A percentile compares a stretch with the other conserved stretches of the same genome.
Conservation (phyloP, 2,888 invertebrate genomes). For the Lapara coniferarum region DNA sequence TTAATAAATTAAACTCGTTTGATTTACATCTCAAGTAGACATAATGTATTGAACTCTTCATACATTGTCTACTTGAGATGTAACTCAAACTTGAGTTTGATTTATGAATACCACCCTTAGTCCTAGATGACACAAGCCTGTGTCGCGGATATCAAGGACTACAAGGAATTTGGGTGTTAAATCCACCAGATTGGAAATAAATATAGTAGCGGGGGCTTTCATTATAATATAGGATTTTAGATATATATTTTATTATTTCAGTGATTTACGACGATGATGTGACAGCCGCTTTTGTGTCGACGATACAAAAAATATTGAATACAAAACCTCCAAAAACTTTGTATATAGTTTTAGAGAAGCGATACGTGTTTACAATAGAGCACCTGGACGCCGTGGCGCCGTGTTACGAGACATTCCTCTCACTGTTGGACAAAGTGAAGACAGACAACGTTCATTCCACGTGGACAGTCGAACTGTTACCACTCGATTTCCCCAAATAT, state of each 20-base stretch:
- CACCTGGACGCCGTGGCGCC: constrained; percentile 93
- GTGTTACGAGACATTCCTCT: constrained; percentile 92
- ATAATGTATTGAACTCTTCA: too few species aligned
- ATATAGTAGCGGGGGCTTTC: too few species aligned
- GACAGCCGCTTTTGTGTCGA: constrained; percentile 90
- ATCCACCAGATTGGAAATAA: too few species aligned
- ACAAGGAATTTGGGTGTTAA: too few species aligned
- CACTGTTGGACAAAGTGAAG: constrained; percentile 80
- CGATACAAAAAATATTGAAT: constrained; percentile 87
- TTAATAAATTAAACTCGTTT: too few species aligned
- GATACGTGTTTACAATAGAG: constrained; percentile 92
- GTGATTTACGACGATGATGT: constrained; percentile 93
- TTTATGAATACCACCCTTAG: too few species aligned
- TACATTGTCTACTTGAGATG: too few species aligned
- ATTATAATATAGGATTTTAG: too few species aligned
- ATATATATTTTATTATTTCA: constrained; percentile 64
- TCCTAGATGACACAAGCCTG: too few species aligned
- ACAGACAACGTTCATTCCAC: constrained; percentile 67
- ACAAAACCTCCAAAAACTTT: constrained; percentile 84
- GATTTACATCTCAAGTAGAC: too few species aligned
- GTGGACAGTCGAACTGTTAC: constrained; percentile 85
- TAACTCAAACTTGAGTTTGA: too few species aligned
- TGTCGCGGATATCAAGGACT: too few species aligned
- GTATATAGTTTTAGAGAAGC: constrained; percentile 92
- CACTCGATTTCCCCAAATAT: constrained; percentile 90